Base-by-base conservation (phyloP, 53 echinoderm and acorn worm genomes). In the Apostichopus leukothele region DNA sequence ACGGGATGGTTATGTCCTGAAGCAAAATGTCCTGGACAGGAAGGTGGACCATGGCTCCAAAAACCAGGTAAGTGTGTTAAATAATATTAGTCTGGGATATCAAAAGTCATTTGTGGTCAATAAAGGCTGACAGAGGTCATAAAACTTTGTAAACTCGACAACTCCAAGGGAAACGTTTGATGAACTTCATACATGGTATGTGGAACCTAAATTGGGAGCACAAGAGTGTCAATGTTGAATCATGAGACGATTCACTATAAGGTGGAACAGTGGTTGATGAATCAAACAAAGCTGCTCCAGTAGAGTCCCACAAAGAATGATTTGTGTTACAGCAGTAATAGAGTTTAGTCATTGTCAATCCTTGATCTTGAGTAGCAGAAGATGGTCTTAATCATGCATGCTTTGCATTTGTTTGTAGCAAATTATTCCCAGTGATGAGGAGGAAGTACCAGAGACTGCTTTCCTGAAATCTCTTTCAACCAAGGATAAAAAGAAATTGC, bases 401-500 rank as follows among this genome's bases (percentile, higher is more conserved):
- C 14, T 74, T 23, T n/a, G 16, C 20, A 84, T 90, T 9, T 10
- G 68, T 5, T 50, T 75, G 39, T 87, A 94, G 97, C 87, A 94
- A 92, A 91, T 95, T 12, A 92, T 97, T 84, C 93, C 83, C 3
- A 95, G 93, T 81, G 94, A 92, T 39, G 94, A 97, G 52, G 88
- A 75, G 20, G 88, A 74, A 75, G 53, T 89, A 11, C 93, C 93
- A 20, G 96, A 97, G 73, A 94, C 92, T 13, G 93, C 95, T 7
- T 97, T 97, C 93, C 86, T 97, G 66, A 95, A 90, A 55, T 91
- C 97, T 16, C 89, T 97, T 51, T 93, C 97, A n/a, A 97, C 91
- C 86, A 94, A 97, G 73, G 95, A 97, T 51, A 97, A 97, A 86
- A 92, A 93, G 89, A 97, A 97, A 91, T 81, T 97, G 23, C 97